Conservation (phyloP, 2,797 vertebrate species). For the Chelonia mydas region DNA sequence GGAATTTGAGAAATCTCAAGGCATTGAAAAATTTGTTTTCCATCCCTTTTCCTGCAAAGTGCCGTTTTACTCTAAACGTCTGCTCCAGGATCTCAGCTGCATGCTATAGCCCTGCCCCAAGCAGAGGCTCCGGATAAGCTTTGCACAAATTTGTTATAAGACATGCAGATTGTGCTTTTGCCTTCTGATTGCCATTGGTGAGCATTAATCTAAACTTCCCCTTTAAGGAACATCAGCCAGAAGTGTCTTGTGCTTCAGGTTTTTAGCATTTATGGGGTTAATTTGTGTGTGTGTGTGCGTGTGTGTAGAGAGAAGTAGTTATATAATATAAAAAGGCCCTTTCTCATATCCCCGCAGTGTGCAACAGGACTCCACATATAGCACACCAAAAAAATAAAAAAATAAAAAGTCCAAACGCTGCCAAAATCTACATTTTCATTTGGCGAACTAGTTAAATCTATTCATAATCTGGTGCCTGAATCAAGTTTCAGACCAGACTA, state of each 20-base stretch:
- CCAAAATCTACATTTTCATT: conserved; percentile 95
- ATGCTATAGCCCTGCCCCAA: neutral
- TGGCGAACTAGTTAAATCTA: conserved; percentile 87
- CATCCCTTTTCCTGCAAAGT: conserved; percentile 12
- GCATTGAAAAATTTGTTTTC: conserved; percentile 18
- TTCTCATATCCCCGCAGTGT: conserved; percentile 84
- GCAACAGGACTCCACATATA: conserved; percentile 82
- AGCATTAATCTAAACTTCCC: neutral
- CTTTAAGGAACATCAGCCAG: neutral
- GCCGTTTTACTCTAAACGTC: neutral
- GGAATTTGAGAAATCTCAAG: conserved; percentile 37
- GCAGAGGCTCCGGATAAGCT: neutral
- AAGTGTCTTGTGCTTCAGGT: neutral
- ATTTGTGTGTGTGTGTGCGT: conserved; percentile 52
- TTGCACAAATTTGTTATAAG: neutral
- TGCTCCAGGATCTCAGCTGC: neutral
- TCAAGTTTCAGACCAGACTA: conserved; percentile 88
- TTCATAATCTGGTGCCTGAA: conserved; percentile 88
- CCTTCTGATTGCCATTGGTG: neutral
- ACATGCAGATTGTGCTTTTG: neutral
- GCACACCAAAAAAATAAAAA: conserved; percentile 77
- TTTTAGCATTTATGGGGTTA: conserved; percentile 80
- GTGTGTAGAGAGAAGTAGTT: conserved; percentile 81
- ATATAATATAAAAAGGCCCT: conserved; percentile 90
- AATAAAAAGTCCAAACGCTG: conserved; percentile 79